phyloP scores from a whole-genome alignment of 2,113 vertebrate species.

The Alethe castanea region DNA sequence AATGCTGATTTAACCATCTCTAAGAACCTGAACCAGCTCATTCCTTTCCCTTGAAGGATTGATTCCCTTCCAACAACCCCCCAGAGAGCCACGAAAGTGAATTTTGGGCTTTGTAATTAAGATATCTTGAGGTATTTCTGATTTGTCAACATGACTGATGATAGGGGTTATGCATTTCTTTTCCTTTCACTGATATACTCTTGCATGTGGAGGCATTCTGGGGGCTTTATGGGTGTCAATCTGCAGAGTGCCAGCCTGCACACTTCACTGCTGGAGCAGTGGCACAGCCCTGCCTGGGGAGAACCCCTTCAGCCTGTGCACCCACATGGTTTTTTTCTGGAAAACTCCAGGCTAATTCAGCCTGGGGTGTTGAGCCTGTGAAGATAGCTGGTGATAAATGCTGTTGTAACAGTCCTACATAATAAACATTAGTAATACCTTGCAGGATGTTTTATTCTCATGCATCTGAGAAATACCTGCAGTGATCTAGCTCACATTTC shows the following conservation, averaged over 20 bases:
- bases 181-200: background rate
- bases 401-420: background rate
- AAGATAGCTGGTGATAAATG: background rate
- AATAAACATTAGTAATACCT: background rate
- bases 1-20: too few species aligned
- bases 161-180: background rate
- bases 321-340: accelerated
- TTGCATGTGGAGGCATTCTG: background rate
- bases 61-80: background rate
- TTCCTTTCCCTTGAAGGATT: background rate
- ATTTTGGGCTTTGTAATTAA: slow-evolving; percentile 27
- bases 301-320: background rate
- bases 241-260: background rate
- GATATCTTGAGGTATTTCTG: background rate
- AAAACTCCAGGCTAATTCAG: background rate
- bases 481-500: background rate
- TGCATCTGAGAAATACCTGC: background rate
- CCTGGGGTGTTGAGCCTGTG: background rate
- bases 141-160: slow-evolving; percentile 32
- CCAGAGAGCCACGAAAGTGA: background rate
- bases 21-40: background rate
- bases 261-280: background rate
- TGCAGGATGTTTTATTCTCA: background rate
- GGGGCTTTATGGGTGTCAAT: background rate
- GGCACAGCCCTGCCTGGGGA: background rate